Conservation (phyloP, 2,797 vertebrate genomes). For the Sebastes itinus region DNA sequence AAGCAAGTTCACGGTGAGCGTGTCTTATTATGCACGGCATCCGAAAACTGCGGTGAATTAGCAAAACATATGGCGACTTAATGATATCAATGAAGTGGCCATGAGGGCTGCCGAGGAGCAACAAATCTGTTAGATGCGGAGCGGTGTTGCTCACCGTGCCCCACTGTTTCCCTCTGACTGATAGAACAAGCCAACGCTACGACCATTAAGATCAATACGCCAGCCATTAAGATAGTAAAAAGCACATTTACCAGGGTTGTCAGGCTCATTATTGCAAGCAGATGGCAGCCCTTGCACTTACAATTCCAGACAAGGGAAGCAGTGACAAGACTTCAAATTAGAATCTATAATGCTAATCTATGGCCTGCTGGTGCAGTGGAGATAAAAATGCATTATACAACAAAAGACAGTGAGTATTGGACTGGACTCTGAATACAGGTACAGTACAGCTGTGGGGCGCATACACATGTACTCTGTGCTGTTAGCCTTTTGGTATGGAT, state of each 20-base stretch:
- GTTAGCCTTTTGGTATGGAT: conserved; percentile 5
- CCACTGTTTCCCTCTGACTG: conserved; percentile 83
- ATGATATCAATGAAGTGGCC: conserved; percentile 83
- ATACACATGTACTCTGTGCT: conserved; percentile 5
- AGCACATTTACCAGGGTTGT: conserved; percentile 92
- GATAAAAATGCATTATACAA: conserved; percentile 76
- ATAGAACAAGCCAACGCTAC: conserved; percentile 85
- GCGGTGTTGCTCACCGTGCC: conserved; percentile 75
- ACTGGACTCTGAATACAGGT: conserved; percentile 40
- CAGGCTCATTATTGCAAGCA: conserved; percentile 96
- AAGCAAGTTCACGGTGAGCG: conserved; percentile 76
- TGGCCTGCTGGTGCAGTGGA: conserved; percentile 80
- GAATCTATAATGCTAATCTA: conserved; percentile 97
- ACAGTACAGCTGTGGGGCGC: conserved; percentile 3
- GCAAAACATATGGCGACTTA: conserved; percentile 81
- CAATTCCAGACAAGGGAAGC: conserved; percentile 86
- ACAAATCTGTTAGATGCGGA: conserved; percentile 79
- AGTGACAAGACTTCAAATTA: conserved; percentile 96
- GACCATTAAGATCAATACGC: conserved; percentile 92
- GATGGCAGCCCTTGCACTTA: conserved; percentile 89
- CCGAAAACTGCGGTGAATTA: conserved; percentile 80
- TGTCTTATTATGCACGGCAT: conserved; percentile 77
- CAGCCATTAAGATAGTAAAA: conserved; percentile 91
- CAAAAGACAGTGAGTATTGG: conserved; percentile 47
- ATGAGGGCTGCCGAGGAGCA: conserved; percentile 76